Base-by-base conservation (phyloP, 1,140 invertebrate species). In the Aphis gossypii region DNA sequence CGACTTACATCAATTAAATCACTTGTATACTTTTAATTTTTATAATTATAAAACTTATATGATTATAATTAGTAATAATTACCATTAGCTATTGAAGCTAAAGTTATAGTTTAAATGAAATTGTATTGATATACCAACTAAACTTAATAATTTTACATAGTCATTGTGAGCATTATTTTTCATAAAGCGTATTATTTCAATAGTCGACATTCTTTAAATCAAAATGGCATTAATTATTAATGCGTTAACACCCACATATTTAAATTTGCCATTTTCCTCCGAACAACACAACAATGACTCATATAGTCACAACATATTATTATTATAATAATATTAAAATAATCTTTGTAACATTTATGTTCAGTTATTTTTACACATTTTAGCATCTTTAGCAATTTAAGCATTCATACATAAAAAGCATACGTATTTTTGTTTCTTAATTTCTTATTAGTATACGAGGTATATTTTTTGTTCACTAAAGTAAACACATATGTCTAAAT, bases 191-290 rank as follows among this genome's bases (percentile, higher is more conserved):
- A 44, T 44, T 25, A 44, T 44, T 44, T 84, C 8, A 84, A 84
- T 44, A 84, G 30, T 88, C 30, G 20, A 56, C n/a, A 54, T 6
- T 41, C 20, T 56, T 56, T 54, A 11, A 56, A 25, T 89, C 35
- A 89, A 56, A 56, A 56, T 89, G 9, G 20, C 30, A 89, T 56
- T 41, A 89, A 89, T 56, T 89, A 89, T 56, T 89, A 38, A 89
- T 56, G 88, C 9, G 56, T 56, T 23, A 41, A 38, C 51, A 56
- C 51, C 88, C 30, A 89, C 88, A 38, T 89, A 56, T 89, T 89
- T 89, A 41, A 56, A 89, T 56, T 89, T 54, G 46, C 35, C 3
- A 56, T 23, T 35, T 89, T 54, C 5, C 14, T n/a, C n/a, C 4
- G 30, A n/a, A n/a, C 8, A 60, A 60, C 30, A 68, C 14, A n/a